phyloP scores from a whole-genome alignment of 2,113 vertebrate genomes.

The Axis porcinus region DNA sequence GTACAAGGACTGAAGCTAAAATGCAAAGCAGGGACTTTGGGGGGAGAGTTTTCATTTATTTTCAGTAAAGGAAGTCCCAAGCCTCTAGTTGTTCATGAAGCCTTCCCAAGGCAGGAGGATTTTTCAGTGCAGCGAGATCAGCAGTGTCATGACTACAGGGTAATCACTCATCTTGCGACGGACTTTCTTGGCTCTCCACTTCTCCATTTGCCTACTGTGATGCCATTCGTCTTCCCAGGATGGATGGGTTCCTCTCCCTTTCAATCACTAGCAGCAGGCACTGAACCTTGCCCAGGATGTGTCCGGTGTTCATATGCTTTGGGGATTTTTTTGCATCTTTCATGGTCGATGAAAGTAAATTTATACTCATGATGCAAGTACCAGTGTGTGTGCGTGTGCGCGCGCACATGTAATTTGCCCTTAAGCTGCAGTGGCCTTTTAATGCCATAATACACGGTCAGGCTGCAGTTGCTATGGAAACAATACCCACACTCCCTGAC shows the following conservation, averaged over 20 bases:
- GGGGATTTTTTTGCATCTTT: background rate
- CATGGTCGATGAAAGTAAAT: background rate
- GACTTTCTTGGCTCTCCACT: background rate
- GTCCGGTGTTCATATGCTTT: background rate
- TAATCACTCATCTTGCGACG: background rate
- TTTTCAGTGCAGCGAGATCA: constrained; percentile 3
- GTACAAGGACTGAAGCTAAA: constrained; percentile 13
- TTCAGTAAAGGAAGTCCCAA: constrained; percentile 49
- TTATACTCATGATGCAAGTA: background rate
- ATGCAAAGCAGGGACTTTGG: constrained; percentile 46
- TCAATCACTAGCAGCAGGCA: background rate
- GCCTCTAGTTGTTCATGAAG: constrained; percentile 2
- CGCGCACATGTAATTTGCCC: accelerated
- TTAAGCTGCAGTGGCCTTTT: constrained; percentile 14
- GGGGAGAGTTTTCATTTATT: constrained; percentile 51
- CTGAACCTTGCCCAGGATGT: background rate
- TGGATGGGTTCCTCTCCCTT: background rate
- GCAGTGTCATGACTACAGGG: background rate
- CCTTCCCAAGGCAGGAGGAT: background rate
- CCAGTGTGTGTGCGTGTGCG: background rate
- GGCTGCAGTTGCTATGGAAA: constrained; percentile 40
- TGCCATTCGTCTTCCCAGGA: constrained; percentile 21
- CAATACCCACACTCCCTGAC: background rate
- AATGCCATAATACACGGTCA: background rate
- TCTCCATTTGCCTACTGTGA: background rate